Evolutionary conservation across 1,140 invertebrate genomes (phyloP).

Genomic region (Acarapis woodi): DNA sequence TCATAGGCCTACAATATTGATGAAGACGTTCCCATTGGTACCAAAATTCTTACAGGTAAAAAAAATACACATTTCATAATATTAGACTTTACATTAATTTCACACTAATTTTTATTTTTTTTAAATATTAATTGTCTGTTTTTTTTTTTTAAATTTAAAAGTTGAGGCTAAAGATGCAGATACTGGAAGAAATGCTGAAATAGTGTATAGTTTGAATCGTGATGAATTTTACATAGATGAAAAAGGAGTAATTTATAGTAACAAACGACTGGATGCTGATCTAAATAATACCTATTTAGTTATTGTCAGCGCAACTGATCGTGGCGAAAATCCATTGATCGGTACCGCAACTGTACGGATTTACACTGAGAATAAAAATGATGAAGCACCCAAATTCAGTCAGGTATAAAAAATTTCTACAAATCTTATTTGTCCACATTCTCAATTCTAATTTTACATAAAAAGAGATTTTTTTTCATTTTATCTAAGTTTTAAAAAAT

Average conservation of each 20-base stretch:
- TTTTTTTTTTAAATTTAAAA: too few relatives aligned
- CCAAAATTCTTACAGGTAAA: slow-evolving; percentile 30
- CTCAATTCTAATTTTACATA: too few relatives aligned
- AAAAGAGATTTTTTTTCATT: too few relatives aligned
- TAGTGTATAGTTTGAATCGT: slow-evolving; percentile 65
- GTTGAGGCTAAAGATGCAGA: slow-evolving; percentile 77
- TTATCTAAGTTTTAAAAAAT: too few relatives aligned
- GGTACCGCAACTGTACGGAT: slow-evolving; percentile 68
- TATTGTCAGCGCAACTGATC: slow-evolving; percentile 63
- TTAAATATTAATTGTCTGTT: too few relatives aligned
- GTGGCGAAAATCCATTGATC: slow-evolving; percentile 64
- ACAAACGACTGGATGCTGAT: slow-evolving; percentile 71
- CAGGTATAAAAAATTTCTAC: too few relatives aligned
- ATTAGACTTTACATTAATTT: too few relatives aligned
- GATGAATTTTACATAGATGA: slow-evolving; percentile 74
- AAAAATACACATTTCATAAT: too few relatives aligned
- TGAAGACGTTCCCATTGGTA: slow-evolving; percentile 65
- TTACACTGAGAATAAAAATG: slow-evolving; percentile 85
- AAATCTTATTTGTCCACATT: too few relatives aligned
- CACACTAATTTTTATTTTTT: too few relatives aligned
- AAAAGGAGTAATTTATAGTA: slow-evolving; percentile 64
- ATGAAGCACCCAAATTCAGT: slow-evolving; percentile 80
- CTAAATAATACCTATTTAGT: slow-evolving; percentile 90
- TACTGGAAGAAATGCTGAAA: slow-evolving; percentile 69
- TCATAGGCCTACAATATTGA: slow-evolving; percentile 78